Conservation (phyloP, 2,888 invertebrate genomes). For the Drosophila parthenogenetica region DNA sequence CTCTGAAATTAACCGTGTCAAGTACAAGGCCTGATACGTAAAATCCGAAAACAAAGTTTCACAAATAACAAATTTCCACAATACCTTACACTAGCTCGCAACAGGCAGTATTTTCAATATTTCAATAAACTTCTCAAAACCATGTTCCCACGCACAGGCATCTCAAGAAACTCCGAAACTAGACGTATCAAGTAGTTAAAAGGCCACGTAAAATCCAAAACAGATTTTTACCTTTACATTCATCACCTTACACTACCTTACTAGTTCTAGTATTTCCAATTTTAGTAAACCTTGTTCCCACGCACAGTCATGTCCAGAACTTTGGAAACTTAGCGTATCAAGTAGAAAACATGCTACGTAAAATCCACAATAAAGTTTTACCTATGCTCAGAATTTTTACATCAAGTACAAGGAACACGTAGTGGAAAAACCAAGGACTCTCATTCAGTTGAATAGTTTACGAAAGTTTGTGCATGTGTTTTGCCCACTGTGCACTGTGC, state of each 20-base stretch:
- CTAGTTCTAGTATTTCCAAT: constrained; percentile 6
- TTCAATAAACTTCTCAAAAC: neutral
- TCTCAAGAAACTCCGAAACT: constrained; percentile 4
- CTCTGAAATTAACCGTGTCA: constrained; percentile 28
- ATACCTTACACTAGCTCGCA: constrained; percentile 11
- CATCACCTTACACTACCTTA: constrained; percentile 18
- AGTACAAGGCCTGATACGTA: constrained; percentile 43
- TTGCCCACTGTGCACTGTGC: constrained; percentile 80
- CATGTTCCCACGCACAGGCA: constrained; percentile 24
- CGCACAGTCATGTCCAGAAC: constrained; percentile 13
- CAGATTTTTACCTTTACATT: constrained; percentile 10
- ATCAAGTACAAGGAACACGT: constrained; percentile 50
- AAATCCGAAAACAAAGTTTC: constrained; percentile 35
- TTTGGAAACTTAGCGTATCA: constrained; percentile 33
- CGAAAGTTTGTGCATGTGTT: constrained; percentile 49
- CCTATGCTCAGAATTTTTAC: constrained; percentile 12
- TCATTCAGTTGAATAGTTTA: constrained; percentile 36
- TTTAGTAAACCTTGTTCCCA: constrained; percentile 17
- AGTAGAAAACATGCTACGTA: constrained; percentile 47
- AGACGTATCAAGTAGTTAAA: constrained; percentile 41
- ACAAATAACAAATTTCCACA: neutral
- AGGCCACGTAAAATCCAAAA: constrained; percentile 53
- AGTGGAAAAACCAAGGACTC: constrained; percentile 51
- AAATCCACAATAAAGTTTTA: constrained; percentile 48
- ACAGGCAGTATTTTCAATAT: constrained; percentile 2